phyloP scores from a whole-genome alignment of 2,113 vertebrate species.

The Spilogale gracilis region DNA sequence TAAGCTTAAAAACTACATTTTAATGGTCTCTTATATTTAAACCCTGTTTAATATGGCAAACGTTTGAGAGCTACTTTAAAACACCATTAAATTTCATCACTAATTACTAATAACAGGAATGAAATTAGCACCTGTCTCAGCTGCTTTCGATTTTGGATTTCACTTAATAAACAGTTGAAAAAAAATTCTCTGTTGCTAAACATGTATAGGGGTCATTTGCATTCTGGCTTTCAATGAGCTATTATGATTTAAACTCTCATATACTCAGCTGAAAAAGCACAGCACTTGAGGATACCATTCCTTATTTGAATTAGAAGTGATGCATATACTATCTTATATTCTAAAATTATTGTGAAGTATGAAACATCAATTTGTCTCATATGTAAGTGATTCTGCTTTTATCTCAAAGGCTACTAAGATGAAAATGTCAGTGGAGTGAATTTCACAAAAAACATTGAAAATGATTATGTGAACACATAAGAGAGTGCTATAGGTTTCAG shows the following conservation, averaged over 20 bases:
- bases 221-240: constrained; percentile 65
- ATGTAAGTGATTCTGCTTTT: neutral
- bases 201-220: constrained; percentile 68
- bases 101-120: constrained; percentile 81
- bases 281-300: neutral
- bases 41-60: constrained; percentile 68
- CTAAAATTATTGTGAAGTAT: neutral
- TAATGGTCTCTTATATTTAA: constrained; percentile 69
- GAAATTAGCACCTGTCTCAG: constrained; percentile 79
- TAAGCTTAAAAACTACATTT: constrained; percentile 75
- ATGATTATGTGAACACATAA: neutral
- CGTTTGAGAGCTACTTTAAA: constrained; percentile 71
- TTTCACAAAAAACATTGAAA: neutral
- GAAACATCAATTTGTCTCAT: neutral
- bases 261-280: neutral
- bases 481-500: neutral
- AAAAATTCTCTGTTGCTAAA: constrained; percentile 72
- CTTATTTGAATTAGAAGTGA: constrained; percentile 47
- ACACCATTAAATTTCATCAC: constrained; percentile 77
- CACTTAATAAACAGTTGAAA: constrained; percentile 73
- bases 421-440: neutral
- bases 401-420: neutral
- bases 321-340: neutral
- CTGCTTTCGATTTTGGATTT: constrained; percentile 73
- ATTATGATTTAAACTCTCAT: constrained; percentile 24